These are phyloP conservation scores for Eremophila alpestris DNA, from an alignment of 2,797 vertebrate genomes.

Conservation along the genomic window DNA sequence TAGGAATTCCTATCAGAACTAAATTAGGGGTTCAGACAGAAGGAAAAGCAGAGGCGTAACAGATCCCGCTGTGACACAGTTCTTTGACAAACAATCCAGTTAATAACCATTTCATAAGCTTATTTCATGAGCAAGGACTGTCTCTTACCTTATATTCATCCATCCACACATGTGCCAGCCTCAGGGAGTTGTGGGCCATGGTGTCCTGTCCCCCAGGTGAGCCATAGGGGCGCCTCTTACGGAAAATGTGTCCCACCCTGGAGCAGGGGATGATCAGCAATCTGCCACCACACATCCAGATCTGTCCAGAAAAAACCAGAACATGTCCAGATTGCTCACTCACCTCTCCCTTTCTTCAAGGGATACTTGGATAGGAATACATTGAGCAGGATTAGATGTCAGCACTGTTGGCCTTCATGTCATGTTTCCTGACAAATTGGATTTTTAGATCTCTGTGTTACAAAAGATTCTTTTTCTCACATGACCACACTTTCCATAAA, in stretches of 20 bases:
- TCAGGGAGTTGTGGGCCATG: slow-evolving; percentile 94
- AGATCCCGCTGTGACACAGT: neutral
- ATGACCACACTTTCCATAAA: neutral
- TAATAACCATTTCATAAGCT: neutral
- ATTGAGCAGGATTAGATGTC: neutral
- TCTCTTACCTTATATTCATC: slow-evolving; percentile 91
- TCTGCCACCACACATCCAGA: slow-evolving; percentile 97
- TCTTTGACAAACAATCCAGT: neutral
- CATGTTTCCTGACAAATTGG: neutral
- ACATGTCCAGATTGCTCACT: neutral
- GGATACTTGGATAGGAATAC: neutral
- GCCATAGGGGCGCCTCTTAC: slow-evolving; percentile 93
- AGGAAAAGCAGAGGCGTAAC: neutral
- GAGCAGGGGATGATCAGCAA: slow-evolving; percentile 95
- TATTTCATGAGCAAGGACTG: neutral
- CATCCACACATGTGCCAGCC: slow-evolving; percentile 95
- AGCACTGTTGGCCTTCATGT: neutral
- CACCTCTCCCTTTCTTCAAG: neutral
- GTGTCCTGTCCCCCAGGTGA: slow-evolving; percentile 95
- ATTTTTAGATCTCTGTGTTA: neutral
- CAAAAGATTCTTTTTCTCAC: neutral
- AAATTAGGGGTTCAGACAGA: neutral
- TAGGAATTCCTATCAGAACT: neutral
- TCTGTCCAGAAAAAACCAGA: slow-evolving; percentile 74
- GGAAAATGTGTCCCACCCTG: slow-evolving; percentile 95